A percentile compares a stretch with the other conserved stretches of the same genome.
These are phyloP conservation scores for Bergia puertoricense DNA, from an alignment of 92 coral and sea anemone genomes.

Conservation along the genomic window DNA sequence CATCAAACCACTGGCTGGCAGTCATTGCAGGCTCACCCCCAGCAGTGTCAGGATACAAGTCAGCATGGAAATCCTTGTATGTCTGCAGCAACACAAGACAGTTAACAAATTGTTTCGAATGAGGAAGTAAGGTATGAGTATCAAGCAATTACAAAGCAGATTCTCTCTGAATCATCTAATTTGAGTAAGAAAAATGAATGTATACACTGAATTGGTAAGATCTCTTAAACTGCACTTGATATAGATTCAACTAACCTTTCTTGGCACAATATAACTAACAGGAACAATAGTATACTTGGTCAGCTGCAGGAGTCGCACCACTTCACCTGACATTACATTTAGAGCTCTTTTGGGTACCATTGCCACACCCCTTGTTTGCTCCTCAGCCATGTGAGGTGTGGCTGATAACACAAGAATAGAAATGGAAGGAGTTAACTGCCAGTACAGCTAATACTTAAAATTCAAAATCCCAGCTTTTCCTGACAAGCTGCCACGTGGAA, in stretches of 20 bases:
- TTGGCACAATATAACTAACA: constrained; percentile 86
- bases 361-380: constrained; percentile 86
- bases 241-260: constrained; percentile 70
- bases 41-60: constrained; percentile 89
- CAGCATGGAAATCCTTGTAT: constrained; percentile 81
- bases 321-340: constrained; percentile 95
- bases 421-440: neutral
- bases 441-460: neutral
- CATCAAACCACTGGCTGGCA: constrained; percentile 92
- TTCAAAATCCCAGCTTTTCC: neutral
- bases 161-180: too few relatives aligned
- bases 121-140: too few relatives aligned
- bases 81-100: constrained; percentile 51
- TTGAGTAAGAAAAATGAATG: too few relatives aligned
- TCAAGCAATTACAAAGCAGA: too few relatives aligned
- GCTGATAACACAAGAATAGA: constrained; percentile 41
- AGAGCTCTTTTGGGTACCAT: constrained; percentile 91
- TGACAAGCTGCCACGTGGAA: neutral
- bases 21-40: constrained; percentile 90
- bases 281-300: constrained; percentile 78
- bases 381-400: constrained; percentile 72
- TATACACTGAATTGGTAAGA: too few relatives aligned
- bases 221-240: too few relatives aligned
- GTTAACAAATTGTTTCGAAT: neutral
- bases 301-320: constrained; percentile 85